phyloP scores from a whole-genome alignment of 23 tunicate species.

The Corella eumyota region DNA sequence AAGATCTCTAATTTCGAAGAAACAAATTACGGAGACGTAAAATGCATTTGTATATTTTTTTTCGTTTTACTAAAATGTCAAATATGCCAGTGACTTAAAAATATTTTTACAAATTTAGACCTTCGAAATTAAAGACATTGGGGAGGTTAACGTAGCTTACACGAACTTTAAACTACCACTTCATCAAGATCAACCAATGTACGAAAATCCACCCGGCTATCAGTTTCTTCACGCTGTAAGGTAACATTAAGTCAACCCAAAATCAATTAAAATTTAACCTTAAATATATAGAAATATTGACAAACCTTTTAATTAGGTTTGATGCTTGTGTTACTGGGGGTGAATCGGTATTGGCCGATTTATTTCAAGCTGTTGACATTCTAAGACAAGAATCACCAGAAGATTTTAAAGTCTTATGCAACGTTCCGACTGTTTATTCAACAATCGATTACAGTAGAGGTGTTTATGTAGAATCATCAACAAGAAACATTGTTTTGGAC shows the following conservation, averaged over 20 bases:
- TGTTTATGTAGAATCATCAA: constrained; percentile 6
- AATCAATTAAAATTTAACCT: not conserved
- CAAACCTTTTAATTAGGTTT: constrained; percentile 13
- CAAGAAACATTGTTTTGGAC: constrained; percentile 18
- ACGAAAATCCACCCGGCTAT: constrained; percentile 16
- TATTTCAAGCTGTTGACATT: constrained; percentile 56
- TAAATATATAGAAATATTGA: not conserved
- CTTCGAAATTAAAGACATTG: no score
- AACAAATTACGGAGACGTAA: no score
- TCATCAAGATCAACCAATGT: constrained; percentile 24
- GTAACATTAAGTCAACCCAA: not conserved
- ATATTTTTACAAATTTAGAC: no score
- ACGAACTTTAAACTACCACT: constrained; percentile 13
- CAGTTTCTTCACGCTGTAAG: constrained; percentile 23
- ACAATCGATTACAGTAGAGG: constrained; percentile 7
- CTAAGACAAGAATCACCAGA: constrained; percentile 45
- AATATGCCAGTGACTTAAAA: no score
- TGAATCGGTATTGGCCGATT: constrained; percentile 36
- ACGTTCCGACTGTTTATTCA: constrained; percentile 24
- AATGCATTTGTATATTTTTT: no score
- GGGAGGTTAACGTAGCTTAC: constrained; percentile 15
- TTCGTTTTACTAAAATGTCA: no score
- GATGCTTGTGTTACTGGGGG: constrained; percentile 62
- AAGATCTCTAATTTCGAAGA: no score
- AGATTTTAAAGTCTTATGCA: constrained; percentile 30